phyloP scores from a whole-genome alignment of 1,140 invertebrate genomes.

The Formica exsecta region DNA sequence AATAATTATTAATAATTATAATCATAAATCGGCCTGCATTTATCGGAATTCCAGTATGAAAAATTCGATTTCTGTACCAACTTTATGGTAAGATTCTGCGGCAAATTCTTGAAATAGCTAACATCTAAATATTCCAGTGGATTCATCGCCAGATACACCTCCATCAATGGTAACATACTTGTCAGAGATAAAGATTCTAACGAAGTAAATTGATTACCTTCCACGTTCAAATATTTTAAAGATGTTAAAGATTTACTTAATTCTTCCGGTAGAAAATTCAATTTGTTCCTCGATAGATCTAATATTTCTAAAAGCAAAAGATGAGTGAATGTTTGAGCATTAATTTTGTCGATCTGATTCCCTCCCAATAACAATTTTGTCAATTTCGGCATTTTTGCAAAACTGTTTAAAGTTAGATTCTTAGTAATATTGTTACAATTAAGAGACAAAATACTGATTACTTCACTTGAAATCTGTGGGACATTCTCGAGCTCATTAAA shows the following conservation, averaged over 20 bases:
- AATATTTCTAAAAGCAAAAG: background rate
- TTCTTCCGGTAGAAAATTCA: background rate
- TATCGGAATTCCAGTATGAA: too few relatives aligned
- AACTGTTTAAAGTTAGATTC: background rate
- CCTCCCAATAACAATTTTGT: slow-evolving; percentile 5
- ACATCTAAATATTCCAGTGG: background rate
- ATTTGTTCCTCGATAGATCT: background rate
- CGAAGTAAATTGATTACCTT: background rate
- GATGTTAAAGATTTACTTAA: background rate
- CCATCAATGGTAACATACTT: background rate
- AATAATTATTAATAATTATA: too few relatives aligned
- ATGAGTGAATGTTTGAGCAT: background rate
- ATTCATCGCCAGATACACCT: background rate
- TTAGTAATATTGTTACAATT: background rate
- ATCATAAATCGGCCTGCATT: too few relatives aligned
- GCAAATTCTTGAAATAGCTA: background rate
- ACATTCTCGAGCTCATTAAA: background rate
- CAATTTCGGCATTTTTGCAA: background rate
- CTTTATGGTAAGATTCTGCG: background rate
- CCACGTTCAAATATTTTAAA: slow-evolving; percentile 6
- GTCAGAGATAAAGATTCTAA: background rate
- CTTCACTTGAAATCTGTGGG: background rate
- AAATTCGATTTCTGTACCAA: too few relatives aligned
- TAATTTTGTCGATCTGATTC: background rate
- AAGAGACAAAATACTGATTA: background rate